Conservation (phyloP, 2,797 vertebrate species). For the Denticeps clupeoides region DNA sequence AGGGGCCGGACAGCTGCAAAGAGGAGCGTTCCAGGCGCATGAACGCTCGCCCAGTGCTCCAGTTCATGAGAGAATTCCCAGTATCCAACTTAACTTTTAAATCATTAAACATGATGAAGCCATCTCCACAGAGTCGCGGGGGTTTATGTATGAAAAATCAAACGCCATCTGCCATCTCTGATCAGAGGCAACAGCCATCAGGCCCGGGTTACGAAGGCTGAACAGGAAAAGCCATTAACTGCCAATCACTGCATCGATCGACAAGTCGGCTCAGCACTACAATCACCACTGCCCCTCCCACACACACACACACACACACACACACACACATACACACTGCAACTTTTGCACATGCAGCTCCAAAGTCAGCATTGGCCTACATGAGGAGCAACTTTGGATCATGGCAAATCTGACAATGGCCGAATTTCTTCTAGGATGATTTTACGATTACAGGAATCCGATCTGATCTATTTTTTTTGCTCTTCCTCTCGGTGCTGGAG, state of each 20-base stretch:
- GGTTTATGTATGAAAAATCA: slow-evolving; percentile 65
- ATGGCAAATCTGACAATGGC: too few relatives aligned
- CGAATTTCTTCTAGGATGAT: too few relatives aligned
- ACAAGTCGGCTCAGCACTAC: slow-evolving; percentile 54
- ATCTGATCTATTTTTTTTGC: too few relatives aligned
- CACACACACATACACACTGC: background rate
- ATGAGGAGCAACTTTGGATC: background rate
- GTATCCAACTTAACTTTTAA: slow-evolving; percentile 60
- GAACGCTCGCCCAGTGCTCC: slow-evolving; percentile 24
- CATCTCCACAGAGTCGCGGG: slow-evolving; percentile 58
- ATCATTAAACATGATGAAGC: slow-evolving; percentile 68
- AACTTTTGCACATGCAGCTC: slow-evolving; percentile 1
- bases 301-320: background rate
- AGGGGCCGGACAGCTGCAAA: too few relatives aligned
- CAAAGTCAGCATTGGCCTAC: background rate
- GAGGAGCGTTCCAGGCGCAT: slow-evolving; percentile 31
- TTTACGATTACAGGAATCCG: too few relatives aligned
- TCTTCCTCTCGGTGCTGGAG: too few relatives aligned
- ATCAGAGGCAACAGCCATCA: slow-evolving; percentile 70
- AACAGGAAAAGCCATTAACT: slow-evolving; percentile 77
- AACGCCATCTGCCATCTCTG: slow-evolving; percentile 67
- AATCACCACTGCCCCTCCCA: slow-evolving; percentile 29
- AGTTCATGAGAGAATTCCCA: slow-evolving; percentile 43
- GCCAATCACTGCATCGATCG: slow-evolving; percentile 77
- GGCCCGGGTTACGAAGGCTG: slow-evolving; percentile 67